Base-by-base conservation (phyloP, 2,888 invertebrate genomes). In the Ptychoptera contaminata region DNA sequence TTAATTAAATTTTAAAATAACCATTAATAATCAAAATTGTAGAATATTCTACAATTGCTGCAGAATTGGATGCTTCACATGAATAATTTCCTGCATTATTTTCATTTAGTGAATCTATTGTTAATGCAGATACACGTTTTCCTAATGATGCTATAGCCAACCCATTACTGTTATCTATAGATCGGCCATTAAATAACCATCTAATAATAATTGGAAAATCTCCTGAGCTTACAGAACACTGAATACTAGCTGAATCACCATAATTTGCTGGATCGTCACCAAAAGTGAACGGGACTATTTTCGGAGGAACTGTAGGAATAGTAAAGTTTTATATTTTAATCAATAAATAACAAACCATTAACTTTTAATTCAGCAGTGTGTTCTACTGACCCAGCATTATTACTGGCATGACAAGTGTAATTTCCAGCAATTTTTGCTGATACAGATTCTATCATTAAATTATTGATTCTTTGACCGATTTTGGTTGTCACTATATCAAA, bases 361-460 rank as follows among this genome's bases (percentile, higher is more conserved):
- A 85, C 82, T 60, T 74, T 74, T 52, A 85, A 70, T 58, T 73
- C 72, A 50, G 84, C 77, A 45, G 79, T 74, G 60, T 79, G 76
- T 52, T 74, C 75, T 53, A 76, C 73, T 50, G 67, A 67, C 55
- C 83, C 86, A 47, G 82, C 84, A 53, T 71, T 70, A 65, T 85
- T 86, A 64, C 75, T 73, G 46, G 80, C 82, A 52, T 73, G 68
- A 61, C 84, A 84, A 51, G 80, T 78, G 64, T 83, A 85, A 61
- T 80, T 79, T 49, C 83, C 84, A 47, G 75, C 76, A 63, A 83
- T 81, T 55, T 72, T 73, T 51, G 76, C 77, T 54, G 72, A 69
- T 46, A 80, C 77, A 8, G 79, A 72, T 53, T 77, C 75, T 55
- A 83, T 81, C 57, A 75, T 79, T 55, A 83, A 67, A 42, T 67